A percentile compares a stretch with the other conserved stretches of the same genome.
phyloP scores from a whole-genome alignment of 2,888 invertebrate species.

The Leptothorax acervorum region DNA sequence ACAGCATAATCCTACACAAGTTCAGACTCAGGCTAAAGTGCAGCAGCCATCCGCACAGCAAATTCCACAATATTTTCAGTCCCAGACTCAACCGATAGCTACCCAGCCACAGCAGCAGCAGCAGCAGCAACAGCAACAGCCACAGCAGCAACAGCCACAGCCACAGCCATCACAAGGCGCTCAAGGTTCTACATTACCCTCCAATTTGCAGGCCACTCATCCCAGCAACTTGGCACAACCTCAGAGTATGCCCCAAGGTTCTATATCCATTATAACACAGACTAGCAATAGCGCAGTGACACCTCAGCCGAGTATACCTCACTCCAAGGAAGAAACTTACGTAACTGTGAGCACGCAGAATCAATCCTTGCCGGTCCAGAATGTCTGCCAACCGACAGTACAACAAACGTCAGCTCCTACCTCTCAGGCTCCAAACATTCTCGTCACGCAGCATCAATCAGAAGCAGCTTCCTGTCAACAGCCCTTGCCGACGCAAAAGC shows the following conservation, averaged over 20 bases:
- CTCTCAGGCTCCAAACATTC: conserved; percentile 80
- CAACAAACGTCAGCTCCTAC: conserved; percentile 75
- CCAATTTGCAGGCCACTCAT: conserved; percentile 87
- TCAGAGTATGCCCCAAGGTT: conserved; percentile 87
- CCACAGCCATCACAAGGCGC: conserved; percentile 83
- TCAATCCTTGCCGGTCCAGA: conserved; percentile 79
- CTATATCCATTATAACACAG: conserved; percentile 88
- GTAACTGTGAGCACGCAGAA: conserved; percentile 79
- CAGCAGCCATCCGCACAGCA: conserved; percentile 81
- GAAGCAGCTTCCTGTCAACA: conserved; percentile 83
- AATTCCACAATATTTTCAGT: conserved; percentile 79
- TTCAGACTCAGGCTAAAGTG: conserved; percentile 86
- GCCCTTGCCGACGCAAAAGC: conserved; percentile 72
- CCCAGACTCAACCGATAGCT: conserved; percentile 77
- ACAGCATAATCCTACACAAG: conserved; percentile 87
- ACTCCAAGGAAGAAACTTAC: conserved; percentile 79
- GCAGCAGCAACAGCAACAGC: conserved; percentile 68
- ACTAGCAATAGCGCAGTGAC: conserved; percentile 80
- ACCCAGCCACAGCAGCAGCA: conserved; percentile 74
- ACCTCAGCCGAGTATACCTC: conserved; percentile 78
- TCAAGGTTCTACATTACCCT: conserved; percentile 88
- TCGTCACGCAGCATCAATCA: conserved; percentile 79
- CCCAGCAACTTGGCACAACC: conserved; percentile 87
- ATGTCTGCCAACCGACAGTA: conserved; percentile 78
- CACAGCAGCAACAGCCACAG: conserved; percentile 77